Evolutionary conservation across 2,797 vertebrate species (phyloP).

Genomic region (Peromyscus aztecus): DNA sequence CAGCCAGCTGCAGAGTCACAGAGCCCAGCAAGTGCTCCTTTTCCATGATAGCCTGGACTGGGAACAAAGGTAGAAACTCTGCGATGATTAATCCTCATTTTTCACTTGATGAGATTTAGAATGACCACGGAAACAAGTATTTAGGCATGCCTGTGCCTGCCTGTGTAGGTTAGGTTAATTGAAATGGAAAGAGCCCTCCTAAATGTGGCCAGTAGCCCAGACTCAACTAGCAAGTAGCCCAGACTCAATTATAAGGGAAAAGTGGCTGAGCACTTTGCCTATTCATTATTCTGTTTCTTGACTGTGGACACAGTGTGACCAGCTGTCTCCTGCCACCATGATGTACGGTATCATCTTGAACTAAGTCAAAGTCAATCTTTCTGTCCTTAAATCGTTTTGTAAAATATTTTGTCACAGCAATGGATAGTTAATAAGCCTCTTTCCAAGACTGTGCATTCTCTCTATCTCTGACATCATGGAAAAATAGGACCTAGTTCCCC

Average conservation of each 20-base stretch:
- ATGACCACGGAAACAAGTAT: not conserved
- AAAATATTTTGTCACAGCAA: not conserved
- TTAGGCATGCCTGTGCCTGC: not conserved
- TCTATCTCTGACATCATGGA: not conserved
- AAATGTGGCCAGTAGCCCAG: not conserved
- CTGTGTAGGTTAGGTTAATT: not conserved
- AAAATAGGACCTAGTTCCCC: not conserved
- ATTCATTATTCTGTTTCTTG: not conserved
- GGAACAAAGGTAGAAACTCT: not conserved
- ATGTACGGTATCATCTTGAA: not conserved
- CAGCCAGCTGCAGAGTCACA: not conserved
- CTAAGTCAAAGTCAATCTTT: not conserved
- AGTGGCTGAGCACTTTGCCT: rapidly evolving
- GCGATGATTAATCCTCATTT: not conserved
- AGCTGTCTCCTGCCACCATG: not conserved
- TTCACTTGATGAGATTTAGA: not conserved
- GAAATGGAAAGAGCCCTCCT: not conserved
- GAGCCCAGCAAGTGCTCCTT: not conserved
- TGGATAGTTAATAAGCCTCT: not conserved
- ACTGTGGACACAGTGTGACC: not conserved
- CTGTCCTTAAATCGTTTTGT: not conserved
- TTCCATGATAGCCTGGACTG: not conserved
- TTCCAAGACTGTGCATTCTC: not conserved
- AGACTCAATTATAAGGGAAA: not conserved
- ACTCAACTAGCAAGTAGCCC: not conserved